Evolutionary conservation across 1,140 invertebrate genomes (phyloP).

Genomic region (Drosophila elegans): DNA sequence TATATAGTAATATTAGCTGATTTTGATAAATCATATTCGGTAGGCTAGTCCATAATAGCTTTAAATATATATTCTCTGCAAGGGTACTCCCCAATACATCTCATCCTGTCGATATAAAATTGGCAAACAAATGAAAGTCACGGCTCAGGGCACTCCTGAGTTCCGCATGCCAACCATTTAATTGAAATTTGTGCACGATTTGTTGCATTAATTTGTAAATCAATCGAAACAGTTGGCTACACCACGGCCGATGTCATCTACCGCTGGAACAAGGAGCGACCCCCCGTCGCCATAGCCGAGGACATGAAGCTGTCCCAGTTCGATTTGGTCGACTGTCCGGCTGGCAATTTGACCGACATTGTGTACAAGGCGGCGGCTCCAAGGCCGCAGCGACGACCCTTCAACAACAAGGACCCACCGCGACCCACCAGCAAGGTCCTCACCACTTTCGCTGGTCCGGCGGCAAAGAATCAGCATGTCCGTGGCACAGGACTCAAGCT

Average conservation of each 20-base stretch:
- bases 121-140: not conserved
- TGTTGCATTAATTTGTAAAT: constrained; percentile 2
- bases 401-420: constrained; percentile 64
- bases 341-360: constrained; percentile 89
- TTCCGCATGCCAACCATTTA: constrained; percentile 18
- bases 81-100: not conserved
- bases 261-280: constrained; percentile 91
- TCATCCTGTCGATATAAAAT: not conserved
- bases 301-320: constrained; percentile 95
- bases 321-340: constrained; percentile 91
- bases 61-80: not conserved
- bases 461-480: constrained; percentile 81
- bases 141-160: not conserved
- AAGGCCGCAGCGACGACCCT: constrained; percentile 39
- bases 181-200: constrained; percentile 21
- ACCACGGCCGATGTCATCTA: constrained; percentile 93
- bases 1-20: not conserved
- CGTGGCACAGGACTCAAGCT: constrained; percentile 77
- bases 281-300: constrained; percentile 90
- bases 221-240: constrained; percentile 90
- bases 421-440: constrained; percentile 61
- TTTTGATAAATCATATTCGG: not conserved
- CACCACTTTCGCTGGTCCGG: constrained; percentile 81
- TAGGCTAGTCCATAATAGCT: not conserved
- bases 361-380: constrained; percentile 84